Evolutionary conservation across 1,140 invertebrate genomes (phyloP).

Genomic region (Formica exsecta): DNA sequence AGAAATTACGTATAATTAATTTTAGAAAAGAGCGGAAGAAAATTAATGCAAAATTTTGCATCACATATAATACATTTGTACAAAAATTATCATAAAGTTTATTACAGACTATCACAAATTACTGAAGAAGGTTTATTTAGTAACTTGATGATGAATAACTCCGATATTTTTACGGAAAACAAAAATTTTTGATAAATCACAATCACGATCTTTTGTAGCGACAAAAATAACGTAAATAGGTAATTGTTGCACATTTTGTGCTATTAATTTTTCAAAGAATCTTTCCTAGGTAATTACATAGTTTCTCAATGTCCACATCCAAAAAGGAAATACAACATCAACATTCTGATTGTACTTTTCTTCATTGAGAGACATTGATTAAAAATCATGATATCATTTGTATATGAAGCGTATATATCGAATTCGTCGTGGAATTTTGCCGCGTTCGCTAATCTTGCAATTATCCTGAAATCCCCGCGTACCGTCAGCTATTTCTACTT

Average conservation of each 20-base stretch:
- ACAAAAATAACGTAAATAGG: conserved; percentile 6
- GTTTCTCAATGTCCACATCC: background rate
- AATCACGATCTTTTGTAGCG: background rate
- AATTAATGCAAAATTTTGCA: background rate
- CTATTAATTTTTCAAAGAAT: background rate
- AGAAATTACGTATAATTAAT: background rate
- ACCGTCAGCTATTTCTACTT: conserved; percentile 33
- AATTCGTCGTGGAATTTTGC: conserved; percentile 29
- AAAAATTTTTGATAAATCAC: background rate
- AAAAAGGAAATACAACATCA: background rate
- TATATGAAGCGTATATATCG: conserved; percentile 16
- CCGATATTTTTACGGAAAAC: background rate
- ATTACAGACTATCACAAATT: background rate
- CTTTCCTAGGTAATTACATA: background rate
- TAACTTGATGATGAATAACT: background rate
- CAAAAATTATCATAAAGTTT: background rate
- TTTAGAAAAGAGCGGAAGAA: background rate
- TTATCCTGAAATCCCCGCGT: conserved; percentile 57
- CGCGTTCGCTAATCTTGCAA: conserved; percentile 14
- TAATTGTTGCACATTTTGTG: background rate
- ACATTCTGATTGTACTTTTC: background rate
- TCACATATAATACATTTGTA: background rate
- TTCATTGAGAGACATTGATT: background rate
- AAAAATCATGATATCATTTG: conserved; percentile 35
- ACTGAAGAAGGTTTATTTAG: background rate